These are phyloP conservation scores for Cygnus atratus DNA, from an alignment of 2,113 vertebrate species.

Conservation along the genomic window DNA sequence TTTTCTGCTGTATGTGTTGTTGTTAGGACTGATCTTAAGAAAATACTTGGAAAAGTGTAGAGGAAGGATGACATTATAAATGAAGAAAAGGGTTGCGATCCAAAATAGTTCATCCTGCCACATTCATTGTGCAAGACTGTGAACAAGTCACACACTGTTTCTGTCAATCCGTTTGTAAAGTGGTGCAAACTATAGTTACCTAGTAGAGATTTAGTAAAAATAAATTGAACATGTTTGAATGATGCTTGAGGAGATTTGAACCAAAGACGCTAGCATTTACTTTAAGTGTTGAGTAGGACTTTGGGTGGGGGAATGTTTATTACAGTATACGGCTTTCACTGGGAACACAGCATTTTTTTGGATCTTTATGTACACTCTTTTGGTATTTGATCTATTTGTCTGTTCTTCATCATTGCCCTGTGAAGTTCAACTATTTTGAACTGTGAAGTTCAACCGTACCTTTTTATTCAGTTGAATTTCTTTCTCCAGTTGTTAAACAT, in stretches of 20 bases:
- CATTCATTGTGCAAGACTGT: neutral
- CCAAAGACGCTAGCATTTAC: neutral
- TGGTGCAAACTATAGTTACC: neutral
- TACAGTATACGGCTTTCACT: neutral
- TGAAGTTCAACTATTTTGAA: neutral
- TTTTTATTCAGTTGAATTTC: neutral
- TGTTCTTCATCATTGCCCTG: neutral
- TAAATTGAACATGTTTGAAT: neutral
- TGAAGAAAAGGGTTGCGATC: neutral
- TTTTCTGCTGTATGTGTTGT: neutral
- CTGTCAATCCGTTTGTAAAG: neutral
- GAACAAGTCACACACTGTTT: neutral
- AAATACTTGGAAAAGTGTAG: neutral
- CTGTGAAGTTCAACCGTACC: neutral
- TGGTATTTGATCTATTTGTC: neutral
- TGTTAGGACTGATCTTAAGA: neutral
- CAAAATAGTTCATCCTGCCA: neutral
- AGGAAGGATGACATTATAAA: neutral
- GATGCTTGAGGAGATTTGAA: neutral
- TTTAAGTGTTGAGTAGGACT: neutral
- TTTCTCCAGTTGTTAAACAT: neutral
- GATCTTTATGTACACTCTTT: neutral
- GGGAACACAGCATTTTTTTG: neutral
- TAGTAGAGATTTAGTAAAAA: neutral
- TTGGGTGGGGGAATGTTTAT: neutral